Percentiles rank a stretch among this genome's conserved stretches.
Conservation (phyloP, 2,888 invertebrate genomes). For the Cheilosia urbana region DNA sequence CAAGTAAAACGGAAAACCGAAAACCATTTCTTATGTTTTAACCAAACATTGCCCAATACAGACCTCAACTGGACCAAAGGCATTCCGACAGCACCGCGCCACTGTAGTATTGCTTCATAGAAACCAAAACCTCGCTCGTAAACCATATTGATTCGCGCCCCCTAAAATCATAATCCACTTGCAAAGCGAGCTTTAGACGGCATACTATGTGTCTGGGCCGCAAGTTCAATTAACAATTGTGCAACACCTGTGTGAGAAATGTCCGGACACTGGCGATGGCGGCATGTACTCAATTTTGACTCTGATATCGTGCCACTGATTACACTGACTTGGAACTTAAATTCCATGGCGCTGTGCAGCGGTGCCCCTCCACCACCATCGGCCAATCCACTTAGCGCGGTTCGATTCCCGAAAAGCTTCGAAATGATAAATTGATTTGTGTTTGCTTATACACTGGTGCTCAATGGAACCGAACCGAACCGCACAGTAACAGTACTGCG, state of each 20-base stretch:
- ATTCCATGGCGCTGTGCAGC: conserved; percentile 22
- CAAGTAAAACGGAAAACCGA: conserved; percentile 7
- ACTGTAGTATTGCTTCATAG: conserved; percentile 5
- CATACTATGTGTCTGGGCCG: conserved; percentile 6
- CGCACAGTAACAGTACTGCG: background rate
- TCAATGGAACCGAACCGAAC: conserved; percentile 28
- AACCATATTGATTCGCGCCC: conserved; percentile 47
- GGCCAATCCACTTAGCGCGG: conserved; percentile 40
- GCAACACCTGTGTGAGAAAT: conserved; percentile 66
- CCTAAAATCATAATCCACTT: conserved; percentile 48
- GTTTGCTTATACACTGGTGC: conserved; percentile 32
- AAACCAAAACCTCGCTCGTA: conserved; percentile 26
- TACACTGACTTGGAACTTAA: conserved; percentile 45
- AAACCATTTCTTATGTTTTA: conserved; percentile 16
- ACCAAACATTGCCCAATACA: conserved; percentile 43
- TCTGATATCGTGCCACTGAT: conserved; percentile 68
- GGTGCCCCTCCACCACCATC: background rate
- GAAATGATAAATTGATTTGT: conserved; percentile 69
- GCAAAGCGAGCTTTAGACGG: background rate
- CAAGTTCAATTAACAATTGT: conserved; percentile 60
- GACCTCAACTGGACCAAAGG: conserved; percentile 41
- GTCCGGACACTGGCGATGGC: conserved; percentile 12
- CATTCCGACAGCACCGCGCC: conserved; percentile 20
- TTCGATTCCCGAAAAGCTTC: conserved; percentile 59
- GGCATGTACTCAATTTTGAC: conserved; percentile 38